Percentiles rank a stretch among this genome's conserved stretches.
Evolutionary conservation across 2,113 vertebrate species (phyloP).

Genomic region (Monopterus albus): DNA sequence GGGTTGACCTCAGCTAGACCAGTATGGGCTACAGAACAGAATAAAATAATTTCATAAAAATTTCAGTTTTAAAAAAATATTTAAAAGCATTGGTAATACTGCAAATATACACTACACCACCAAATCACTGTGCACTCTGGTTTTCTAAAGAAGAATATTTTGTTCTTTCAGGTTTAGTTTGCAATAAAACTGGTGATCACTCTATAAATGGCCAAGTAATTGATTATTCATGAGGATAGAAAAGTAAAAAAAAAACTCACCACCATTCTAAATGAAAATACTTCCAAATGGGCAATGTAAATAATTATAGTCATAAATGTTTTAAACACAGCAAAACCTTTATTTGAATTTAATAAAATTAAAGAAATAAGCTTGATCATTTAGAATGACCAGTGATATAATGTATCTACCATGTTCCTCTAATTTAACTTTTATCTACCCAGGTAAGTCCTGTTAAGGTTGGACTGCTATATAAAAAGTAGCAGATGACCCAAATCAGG

Average conservation of each 20-base stretch:
- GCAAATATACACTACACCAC: not conserved
- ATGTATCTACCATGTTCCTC: not conserved
- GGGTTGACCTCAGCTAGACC: not conserved
- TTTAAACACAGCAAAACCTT: too few relatives aligned
- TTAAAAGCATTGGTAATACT: not conserved
- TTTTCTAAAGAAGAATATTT: too few relatives aligned
- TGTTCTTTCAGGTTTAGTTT: not conserved
- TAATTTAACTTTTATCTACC: too few relatives aligned
- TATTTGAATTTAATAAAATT: not conserved
- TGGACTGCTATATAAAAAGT: too few relatives aligned
- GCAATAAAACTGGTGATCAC: not conserved
- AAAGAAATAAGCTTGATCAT: not conserved
- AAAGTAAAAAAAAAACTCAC: too few relatives aligned
- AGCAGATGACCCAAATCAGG: too few relatives aligned
- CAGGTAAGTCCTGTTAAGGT: too few relatives aligned
- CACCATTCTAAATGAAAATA: not conserved
- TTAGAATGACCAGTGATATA: not conserved
- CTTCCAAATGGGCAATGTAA: not conserved
- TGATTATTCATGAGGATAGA: not conserved
- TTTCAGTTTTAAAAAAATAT: not conserved
- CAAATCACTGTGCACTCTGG: not conserved
- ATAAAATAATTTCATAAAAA: not conserved
- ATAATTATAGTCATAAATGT: not conserved
- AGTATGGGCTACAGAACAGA: not conserved
- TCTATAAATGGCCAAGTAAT: not conserved